Base-by-base conservation (phyloP, 1,140 invertebrate genomes). In the Ips typographus region DNA sequence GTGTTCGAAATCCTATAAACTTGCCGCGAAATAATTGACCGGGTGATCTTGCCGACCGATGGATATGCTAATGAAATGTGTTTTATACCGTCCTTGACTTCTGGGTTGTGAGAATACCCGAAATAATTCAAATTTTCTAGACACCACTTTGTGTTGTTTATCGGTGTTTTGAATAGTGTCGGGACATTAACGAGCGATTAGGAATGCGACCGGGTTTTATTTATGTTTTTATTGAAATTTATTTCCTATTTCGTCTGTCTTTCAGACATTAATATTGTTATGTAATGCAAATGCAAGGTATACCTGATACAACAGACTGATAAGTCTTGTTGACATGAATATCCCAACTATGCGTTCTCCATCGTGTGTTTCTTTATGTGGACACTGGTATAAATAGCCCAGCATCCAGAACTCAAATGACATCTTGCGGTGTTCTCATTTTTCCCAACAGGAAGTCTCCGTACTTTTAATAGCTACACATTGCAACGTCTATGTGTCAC, bases 361-460 rank as follows among this genome's bases (percentile, higher is more conserved):
- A 42, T 60, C 58, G 58, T 60, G n/a, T 60, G 58, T 43, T 40
- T 60, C 58, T 60, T 60, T 60, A 60, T 60, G 38, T 40, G 44
- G 44, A 56, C n/a, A n/a, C 36, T 36, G 7, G 36, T 43, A 60
- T 60, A 60, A 60, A 60, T 60, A 60, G 58, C 58, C n/a, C n/a
- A 36, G 22, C 58, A 43, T 60, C 22, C 58, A 60, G 58, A 60
- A 43, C 36, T 41, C 22, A 60, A 60, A 60, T 60, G 58, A 60
- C 58, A 60, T 60, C 58, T 60, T 60, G 58, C 41, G 4, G 40
- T 43, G 58, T 60, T 60, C 58, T 60, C 40, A 60, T 60, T 60
- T 60, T 60, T 60, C 58, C 58, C 40, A 60, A 60, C 58, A 60
- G 58, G 58, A 60, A 60, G 58, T 60, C 58, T 43, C 58, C 58